A percentile compares a stretch with the other conserved stretches of the same genome.
phyloP scores from a whole-genome alignment of 2,888 invertebrate genomes.

The Apamea monoglypha region DNA sequence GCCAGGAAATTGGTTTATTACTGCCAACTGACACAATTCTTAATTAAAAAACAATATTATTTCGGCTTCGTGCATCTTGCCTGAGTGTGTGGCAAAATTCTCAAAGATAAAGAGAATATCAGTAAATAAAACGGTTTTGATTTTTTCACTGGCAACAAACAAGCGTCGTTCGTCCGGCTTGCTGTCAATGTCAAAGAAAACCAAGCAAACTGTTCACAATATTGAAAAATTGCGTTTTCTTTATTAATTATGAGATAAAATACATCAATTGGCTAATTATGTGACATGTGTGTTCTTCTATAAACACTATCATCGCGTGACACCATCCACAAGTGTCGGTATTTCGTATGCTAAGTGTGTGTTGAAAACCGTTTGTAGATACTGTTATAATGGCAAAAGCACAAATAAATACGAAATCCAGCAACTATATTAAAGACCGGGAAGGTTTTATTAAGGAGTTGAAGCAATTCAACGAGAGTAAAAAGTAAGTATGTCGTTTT shows the following conservation, averaged over 20 bases:
- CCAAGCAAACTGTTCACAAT: constrained; percentile 49
- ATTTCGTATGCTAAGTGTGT: constrained; percentile 36
- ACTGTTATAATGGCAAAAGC: constrained; percentile 85
- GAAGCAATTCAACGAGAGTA: constrained; percentile 96
- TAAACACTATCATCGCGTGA: constrained; percentile 27
- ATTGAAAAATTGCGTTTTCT: constrained; percentile 52
- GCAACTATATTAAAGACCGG: constrained; percentile 94
- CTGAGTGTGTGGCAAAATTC: not conserved
- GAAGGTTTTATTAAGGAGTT: constrained; percentile 96
- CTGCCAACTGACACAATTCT: not conserved
- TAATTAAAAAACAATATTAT: not conserved
- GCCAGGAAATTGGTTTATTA: not conserved
- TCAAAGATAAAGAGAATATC: constrained; percentile 14
- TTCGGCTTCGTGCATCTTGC: not conserved
- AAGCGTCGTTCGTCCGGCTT: constrained; percentile 61
- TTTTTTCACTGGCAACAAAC: constrained; percentile 39
- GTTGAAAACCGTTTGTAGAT: constrained; percentile 38
- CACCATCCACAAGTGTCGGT: constrained; percentile 21
- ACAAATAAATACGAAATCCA: constrained; percentile 90
- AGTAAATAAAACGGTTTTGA: not conserved
- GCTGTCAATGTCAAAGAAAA: constrained; percentile 69
- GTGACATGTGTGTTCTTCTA: constrained; percentile 34
- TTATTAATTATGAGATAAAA: constrained; percentile 55
- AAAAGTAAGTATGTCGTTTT: constrained; percentile 93
- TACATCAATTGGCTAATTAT: constrained; percentile 47